Percentiles rank a stretch among this genome's conserved stretches.
Evolutionary conservation across 2,113 vertebrate species (phyloP).

Genomic region (Tiliqua scincoides): DNA sequence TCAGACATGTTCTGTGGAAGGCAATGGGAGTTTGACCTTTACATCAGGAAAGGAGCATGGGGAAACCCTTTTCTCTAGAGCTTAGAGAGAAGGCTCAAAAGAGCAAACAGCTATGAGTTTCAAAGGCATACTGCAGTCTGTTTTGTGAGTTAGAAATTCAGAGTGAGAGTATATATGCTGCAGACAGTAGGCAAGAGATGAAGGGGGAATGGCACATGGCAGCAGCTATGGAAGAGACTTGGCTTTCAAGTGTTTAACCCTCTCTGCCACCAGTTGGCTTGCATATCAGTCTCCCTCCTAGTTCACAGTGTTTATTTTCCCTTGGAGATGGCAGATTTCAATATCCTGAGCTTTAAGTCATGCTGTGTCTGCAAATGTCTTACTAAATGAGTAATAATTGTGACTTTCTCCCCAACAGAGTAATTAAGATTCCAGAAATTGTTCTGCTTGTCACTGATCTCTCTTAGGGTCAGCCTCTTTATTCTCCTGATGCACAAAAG

Average conservation of each 20-base stretch:
- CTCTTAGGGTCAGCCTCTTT: background rate
- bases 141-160: slow-evolving; percentile 64
- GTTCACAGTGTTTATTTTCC: slow-evolving; percentile 65
- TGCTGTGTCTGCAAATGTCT: slow-evolving; percentile 6
- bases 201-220: slow-evolving; percentile 51
- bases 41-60: background rate
- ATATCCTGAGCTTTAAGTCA: background rate
- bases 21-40: background rate
- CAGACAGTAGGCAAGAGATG: slow-evolving; percentile 69
- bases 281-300: slow-evolving; percentile 38
- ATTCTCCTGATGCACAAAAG: background rate
- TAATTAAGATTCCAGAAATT: background rate
- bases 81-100: slow-evolving; percentile 8
- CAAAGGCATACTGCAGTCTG: background rate
- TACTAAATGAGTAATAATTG: background rate
- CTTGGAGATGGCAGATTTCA: slow-evolving; percentile 47
- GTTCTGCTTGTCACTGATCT: background rate
- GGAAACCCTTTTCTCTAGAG: background rate
- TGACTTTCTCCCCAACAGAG: background rate
- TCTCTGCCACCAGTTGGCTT: slow-evolving; percentile 44
- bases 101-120: slow-evolving; percentile 29
- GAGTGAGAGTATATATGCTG: slow-evolving; percentile 61
- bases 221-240: slow-evolving; percentile 61
- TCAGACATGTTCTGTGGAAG: rapidly evolving
- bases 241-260: slow-evolving; percentile 72